These are phyloP conservation scores for Polyergus mexicanus DNA, from an alignment of 1,140 invertebrate genomes.

Conservation along the genomic window DNA sequence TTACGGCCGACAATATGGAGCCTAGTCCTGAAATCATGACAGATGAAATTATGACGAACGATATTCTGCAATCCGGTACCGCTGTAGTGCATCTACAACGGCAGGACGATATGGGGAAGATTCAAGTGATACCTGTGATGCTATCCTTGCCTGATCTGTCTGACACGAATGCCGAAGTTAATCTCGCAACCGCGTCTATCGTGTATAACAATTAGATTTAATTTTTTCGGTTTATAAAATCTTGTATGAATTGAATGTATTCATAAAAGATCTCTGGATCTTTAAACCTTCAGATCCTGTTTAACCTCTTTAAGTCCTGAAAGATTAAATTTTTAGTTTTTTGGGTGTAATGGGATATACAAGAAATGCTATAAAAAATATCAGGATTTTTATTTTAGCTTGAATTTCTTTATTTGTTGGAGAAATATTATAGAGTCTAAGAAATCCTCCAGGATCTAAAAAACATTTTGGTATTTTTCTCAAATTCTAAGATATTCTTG, in stretches of 20 bases:
- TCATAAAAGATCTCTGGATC: neutral
- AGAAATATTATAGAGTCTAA: neutral
- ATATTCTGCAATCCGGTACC: slow-evolving; percentile 77
- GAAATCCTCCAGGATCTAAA: neutral
- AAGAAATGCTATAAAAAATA: neutral
- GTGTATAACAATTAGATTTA: slow-evolving; percentile 83
- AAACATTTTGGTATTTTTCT: neutral
- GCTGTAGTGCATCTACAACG: slow-evolving; percentile 82
- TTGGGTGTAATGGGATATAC: neutral
- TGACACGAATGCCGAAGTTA: slow-evolving; percentile 82
- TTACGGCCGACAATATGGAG: slow-evolving; percentile 83
- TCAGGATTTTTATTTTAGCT: neutral
- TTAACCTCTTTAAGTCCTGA: neutral
- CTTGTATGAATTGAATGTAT: neutral
- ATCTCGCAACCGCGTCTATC: slow-evolving; percentile 83
- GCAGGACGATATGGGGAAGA: slow-evolving; percentile 82
- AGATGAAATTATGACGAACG: slow-evolving; percentile 82
- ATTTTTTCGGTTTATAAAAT: neutral
- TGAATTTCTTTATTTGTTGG: neutral
- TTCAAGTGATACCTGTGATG: slow-evolving; percentile 85
- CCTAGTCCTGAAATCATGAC: slow-evolving; percentile 80
- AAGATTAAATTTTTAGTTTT: neutral
- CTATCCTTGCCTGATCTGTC: slow-evolving; percentile 83
- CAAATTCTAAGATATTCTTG: neutral
- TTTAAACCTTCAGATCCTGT: neutral